These are phyloP conservation scores for Scomber scombrus DNA, from an alignment of 2,113 vertebrate genomes.

Conservation along the genomic window DNA sequence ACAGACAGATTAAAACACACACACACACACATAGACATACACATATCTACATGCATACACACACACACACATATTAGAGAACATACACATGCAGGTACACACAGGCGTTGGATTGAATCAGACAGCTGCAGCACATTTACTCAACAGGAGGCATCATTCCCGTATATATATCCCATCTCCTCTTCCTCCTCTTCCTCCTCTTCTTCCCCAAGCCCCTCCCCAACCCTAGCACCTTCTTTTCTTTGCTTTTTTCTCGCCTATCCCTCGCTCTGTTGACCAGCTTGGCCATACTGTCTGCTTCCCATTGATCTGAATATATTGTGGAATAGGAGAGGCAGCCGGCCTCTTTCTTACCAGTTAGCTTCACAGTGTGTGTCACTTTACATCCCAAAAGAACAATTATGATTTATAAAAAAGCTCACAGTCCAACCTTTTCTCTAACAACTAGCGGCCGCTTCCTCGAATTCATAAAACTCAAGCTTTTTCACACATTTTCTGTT, in stretches of 20 bases:
- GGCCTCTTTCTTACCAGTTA: not conserved
- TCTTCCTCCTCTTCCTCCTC: constrained; percentile 29
- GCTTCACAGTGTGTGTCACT: not conserved
- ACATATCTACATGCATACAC: not conserved
- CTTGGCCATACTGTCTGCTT: constrained; percentile 29
- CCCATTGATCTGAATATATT: constrained; percentile 55
- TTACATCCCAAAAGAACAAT: not conserved
- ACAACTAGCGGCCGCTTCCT: not conserved
- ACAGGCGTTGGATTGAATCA: not conserved
- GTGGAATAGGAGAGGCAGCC: constrained; percentile 5
- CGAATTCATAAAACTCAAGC: not conserved
- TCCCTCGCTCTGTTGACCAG: constrained; percentile 48
- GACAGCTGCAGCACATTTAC: constrained; percentile 24
- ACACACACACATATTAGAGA: not conserved
- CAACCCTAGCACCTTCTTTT: not conserved
- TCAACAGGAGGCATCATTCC: constrained; percentile 14
- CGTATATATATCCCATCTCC: constrained; percentile 31
- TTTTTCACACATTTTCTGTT: not conserved
- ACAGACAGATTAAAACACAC: constrained; percentile 26
- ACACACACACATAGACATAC: not conserved
- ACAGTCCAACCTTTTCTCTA: not conserved
- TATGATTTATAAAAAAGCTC: not conserved
- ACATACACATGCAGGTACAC: not conserved
- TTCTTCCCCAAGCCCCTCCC: constrained; percentile 9
- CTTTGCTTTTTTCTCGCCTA: constrained; percentile 23